A percentile compares a stretch with the other conserved stretches of the same genome.
phyloP scores from a whole-genome alignment of 2,113 vertebrate species.

The Hylia prasina region DNA sequence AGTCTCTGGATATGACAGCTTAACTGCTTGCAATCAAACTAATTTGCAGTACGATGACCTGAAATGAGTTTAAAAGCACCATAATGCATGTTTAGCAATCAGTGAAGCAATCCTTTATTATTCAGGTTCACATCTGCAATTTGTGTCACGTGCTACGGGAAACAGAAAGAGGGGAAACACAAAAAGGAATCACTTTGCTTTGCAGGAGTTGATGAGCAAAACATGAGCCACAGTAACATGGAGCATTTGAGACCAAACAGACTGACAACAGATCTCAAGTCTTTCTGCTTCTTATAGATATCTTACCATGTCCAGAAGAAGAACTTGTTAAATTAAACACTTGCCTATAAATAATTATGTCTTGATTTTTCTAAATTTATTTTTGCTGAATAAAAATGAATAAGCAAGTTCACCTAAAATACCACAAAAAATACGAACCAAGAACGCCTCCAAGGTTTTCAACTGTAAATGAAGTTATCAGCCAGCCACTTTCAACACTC shows the following conservation, averaged over 20 bases:
- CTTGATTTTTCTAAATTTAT: not conserved
- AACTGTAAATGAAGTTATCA: not conserved
- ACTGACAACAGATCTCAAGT: not conserved
- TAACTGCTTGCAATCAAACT: slow-evolving; percentile 71
- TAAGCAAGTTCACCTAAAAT: not conserved
- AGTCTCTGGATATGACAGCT: slow-evolving; percentile 59
- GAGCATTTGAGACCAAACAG: not conserved
- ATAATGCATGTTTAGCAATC: slow-evolving; percentile 67
- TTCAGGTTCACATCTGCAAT: slow-evolving; percentile 47
- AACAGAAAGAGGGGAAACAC: not conserved
- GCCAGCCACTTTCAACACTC: not conserved
- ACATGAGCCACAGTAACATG: not conserved
- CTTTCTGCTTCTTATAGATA: not conserved
- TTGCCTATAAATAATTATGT: not conserved
- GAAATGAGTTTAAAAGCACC: slow-evolving; percentile 67
- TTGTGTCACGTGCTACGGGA: not conserved
- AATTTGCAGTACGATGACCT: slow-evolving; percentile 58
- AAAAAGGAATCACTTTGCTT: not conserved
- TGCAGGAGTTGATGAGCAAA: slow-evolving; percentile 8
- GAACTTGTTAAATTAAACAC: not conserved
- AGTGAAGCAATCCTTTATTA: slow-evolving; percentile 54
- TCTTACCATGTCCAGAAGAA: not conserved
- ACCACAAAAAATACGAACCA: not conserved
- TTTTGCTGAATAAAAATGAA: not conserved
- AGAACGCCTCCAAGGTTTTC: not conserved